A percentile compares a stretch with the other conserved stretches of the same genome.
phyloP scores from a whole-genome alignment of 1,140 invertebrate species.

The Tetramorium alpestre region DNA sequence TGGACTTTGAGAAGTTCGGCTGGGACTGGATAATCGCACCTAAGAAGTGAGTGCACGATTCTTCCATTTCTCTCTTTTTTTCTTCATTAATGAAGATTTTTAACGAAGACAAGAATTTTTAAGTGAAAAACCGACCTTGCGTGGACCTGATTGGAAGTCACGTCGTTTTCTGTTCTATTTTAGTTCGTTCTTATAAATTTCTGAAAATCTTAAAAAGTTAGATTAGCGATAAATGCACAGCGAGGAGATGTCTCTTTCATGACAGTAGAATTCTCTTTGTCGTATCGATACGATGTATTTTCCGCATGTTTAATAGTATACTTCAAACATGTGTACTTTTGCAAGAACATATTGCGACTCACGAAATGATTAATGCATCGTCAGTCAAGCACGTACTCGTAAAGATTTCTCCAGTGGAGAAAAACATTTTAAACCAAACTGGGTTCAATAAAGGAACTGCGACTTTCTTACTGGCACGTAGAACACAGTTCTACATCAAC shows the following conservation, averaged over 20 bases:
- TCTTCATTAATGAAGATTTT: neutral
- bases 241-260: neutral
- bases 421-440: constrained; percentile 46
- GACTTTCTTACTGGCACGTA: constrained; percentile 43
- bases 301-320: neutral
- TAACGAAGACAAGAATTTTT: neutral
- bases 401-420: constrained; percentile 17
- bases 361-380: constrained; percentile 30
- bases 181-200: neutral
- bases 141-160: neutral
- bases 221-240: neutral
- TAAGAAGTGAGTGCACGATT: constrained; percentile 86
- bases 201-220: neutral
- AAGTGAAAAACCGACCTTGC: neutral
- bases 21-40: constrained; percentile 99
- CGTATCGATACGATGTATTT: neutral
- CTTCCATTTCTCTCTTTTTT: neutral
- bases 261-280: neutral
- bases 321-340: neutral
- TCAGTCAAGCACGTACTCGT: constrained; percentile 48
- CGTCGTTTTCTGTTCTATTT: neutral
- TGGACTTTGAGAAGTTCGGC: constrained; percentile 98
- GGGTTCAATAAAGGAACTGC: constrained; percentile 9
- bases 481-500: constrained; percentile 16
- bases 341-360: neutral